Percentiles rank a stretch among this genome's conserved stretches.
Evolutionary conservation across 2,888 invertebrate genomes (phyloP).

Genomic region (Aricia artaxerxes): DNA sequence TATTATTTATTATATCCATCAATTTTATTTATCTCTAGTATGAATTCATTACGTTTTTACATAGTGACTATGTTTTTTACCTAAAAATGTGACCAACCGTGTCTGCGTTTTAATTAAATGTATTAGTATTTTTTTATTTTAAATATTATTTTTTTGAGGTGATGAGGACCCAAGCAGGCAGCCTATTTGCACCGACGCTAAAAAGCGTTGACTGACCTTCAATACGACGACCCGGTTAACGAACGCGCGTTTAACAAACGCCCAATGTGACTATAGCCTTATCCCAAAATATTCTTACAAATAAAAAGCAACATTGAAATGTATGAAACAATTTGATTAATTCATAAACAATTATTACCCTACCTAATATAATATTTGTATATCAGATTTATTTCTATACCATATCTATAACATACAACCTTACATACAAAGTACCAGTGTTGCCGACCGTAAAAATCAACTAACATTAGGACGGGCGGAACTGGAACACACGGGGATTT

Average conservation of each 20-base stretch:
- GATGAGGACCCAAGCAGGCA: neutral
- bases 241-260: neutral
- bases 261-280: neutral
- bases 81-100: too few species aligned
- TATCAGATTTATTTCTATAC: slow-evolving; percentile 21
- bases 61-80: too few species aligned
- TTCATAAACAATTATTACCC: slow-evolving; percentile 9
- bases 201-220: neutral
- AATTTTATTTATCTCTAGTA: too few species aligned
- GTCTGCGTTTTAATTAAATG: too few species aligned
- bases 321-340: slow-evolving; percentile 5
- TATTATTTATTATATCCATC: too few species aligned
- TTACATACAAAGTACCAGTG: slow-evolving; percentile 8
- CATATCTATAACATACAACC: slow-evolving; percentile 29
- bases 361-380: slow-evolving; percentile 24
- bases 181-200: neutral
- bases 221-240: neutral
- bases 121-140: too few species aligned
- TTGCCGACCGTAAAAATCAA: slow-evolving; percentile 25
- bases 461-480: slow-evolving; percentile 8
- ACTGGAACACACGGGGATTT: neutral
- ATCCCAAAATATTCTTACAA: slow-evolving; percentile 11
- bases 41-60: too few species aligned
- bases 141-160: neutral
- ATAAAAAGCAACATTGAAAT: neutral